Base-by-base conservation (phyloP, 2,888 invertebrate genomes). In the Strigamia maritima region DNA sequence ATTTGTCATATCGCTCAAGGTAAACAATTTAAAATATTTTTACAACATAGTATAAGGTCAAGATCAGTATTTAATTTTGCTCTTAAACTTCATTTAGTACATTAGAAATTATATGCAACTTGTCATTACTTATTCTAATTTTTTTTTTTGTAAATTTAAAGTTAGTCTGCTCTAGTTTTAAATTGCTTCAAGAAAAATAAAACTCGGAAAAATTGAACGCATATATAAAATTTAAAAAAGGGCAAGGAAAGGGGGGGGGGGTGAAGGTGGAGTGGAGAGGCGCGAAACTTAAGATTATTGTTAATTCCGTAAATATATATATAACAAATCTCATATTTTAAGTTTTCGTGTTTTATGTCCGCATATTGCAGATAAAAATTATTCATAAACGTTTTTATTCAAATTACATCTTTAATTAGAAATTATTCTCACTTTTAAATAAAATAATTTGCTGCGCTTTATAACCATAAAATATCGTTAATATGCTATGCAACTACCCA, bases 1-100 rank as follows among this genome's bases (percentile, higher is more conserved):
- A 28, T 70, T 28, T 70, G 12, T 70, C 70, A 70, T 16, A 26
- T 70, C 70, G 70, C n/a, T 70, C 70, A 70, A 70, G 70, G 70
- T 70, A 70, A 70, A 70, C 70, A 1, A 1, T 6, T 54, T 54
- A 3, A 19, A 44, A 54, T 19, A 19, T 19, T 19, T 54, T n/a
- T 19, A 19, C 19, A 19, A 7, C 22, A 19, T 22, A 2, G n/a
- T 4, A n/a, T 22, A 19, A 44, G n/a, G 14, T 12, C 44, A 44
- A 44, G 44, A 35, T 35, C 35, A 10, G 35, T 8, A 35, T 35
- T 6, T 35, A 35, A 35, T 35, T 35, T 35, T 35, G 35, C 10
- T 31, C 6, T 31, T 31, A 31, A 31, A 31, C 31, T 6, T n/a
- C n/a, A 10, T 35, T n/a, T n/a, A n/a, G n/a, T 6, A 10, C 35